phyloP scores from a whole-genome alignment of 2,888 invertebrate species.

The Nomada fucata region DNA sequence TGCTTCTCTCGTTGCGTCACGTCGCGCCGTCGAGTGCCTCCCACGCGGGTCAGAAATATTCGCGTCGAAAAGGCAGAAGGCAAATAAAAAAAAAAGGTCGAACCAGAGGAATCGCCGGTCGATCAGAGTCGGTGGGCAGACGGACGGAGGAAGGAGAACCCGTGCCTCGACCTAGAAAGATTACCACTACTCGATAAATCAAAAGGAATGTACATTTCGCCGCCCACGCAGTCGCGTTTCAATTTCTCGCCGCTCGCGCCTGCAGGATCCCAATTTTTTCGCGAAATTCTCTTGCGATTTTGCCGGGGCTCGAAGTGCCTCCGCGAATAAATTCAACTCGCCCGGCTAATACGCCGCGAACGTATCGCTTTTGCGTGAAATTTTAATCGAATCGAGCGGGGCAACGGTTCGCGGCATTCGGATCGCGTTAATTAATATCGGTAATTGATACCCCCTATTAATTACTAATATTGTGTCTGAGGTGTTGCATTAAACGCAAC shows the following conservation, averaged over 20 bases:
- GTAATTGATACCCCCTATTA: slow-evolving; percentile 38
- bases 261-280: too few species aligned
- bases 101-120: background rate
- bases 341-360: background rate
- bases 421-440: slow-evolving; percentile 38
- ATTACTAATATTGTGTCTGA: slow-evolving; percentile 37
- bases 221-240: slow-evolving; percentile 6
- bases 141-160: slow-evolving; percentile 36
- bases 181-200: background rate
- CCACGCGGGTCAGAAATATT: slow-evolving; percentile 34
- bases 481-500: slow-evolving; percentile 35
- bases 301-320: too few species aligned
- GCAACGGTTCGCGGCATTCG: background rate
- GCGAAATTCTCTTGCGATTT: too few species aligned
- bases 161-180: slow-evolving; percentile 57
- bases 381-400: slow-evolving; percentile 14
- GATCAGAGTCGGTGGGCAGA: slow-evolving; percentile 3
- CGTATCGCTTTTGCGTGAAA: background rate
- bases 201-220: slow-evolving; percentile 41
- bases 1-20: slow-evolving; percentile 32
- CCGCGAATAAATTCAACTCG: background rate
- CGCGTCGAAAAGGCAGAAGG: background rate
- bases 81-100: slow-evolving; percentile 8
- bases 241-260: background rate
- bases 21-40: slow-evolving; percentile 46